A percentile compares a stretch with the other conserved stretches of the same genome.
phyloP scores from a whole-genome alignment of 2,113 vertebrate species.

The Cyanistes caeruleus region DNA sequence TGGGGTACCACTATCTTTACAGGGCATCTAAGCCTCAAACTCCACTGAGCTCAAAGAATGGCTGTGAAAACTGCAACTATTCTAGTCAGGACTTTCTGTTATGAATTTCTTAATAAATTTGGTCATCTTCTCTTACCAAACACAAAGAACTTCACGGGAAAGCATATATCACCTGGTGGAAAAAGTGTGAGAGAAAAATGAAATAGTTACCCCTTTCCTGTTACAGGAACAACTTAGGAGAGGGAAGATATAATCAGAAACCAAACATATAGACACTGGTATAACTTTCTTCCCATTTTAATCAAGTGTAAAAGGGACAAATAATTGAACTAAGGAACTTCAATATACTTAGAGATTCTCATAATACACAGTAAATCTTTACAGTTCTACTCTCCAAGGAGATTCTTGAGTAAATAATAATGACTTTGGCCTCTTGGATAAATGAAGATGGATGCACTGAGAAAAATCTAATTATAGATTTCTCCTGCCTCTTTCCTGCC shows the following conservation, averaged over 20 bases:
- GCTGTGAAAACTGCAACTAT: not conserved
- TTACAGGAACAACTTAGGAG: not conserved
- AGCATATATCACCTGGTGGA: not conserved
- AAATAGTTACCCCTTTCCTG: not conserved
- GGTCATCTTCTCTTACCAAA: not conserved
- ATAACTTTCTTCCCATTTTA: slow-evolving; percentile 15
- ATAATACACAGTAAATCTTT: slow-evolving; percentile 60
- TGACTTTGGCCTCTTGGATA: slow-evolving; percentile 39
- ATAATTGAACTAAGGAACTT: slow-evolving; percentile 35
- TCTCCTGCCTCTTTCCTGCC: not conserved
- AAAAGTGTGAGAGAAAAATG: not conserved
- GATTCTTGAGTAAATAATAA: slow-evolving; percentile 67
- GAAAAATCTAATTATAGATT: slow-evolving; percentile 63
- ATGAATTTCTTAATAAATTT: not conserved
- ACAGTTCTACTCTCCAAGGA: slow-evolving; percentile 34
- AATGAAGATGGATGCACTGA: slow-evolving; percentile 62
- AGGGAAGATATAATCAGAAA: not conserved
- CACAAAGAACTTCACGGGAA: not conserved
- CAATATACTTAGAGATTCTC: slow-evolving; percentile 24
- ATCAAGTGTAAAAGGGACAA: slow-evolving; percentile 9
- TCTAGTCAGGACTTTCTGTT: not conserved
- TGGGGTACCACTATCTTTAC: not conserved
- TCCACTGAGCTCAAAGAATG: not conserved
- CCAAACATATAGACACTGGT: not conserved
- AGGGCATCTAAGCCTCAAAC: not conserved